These are phyloP conservation scores for Castor canadensis DNA, from an alignment of 2,113 vertebrate species.

Conservation along the genomic window DNA sequence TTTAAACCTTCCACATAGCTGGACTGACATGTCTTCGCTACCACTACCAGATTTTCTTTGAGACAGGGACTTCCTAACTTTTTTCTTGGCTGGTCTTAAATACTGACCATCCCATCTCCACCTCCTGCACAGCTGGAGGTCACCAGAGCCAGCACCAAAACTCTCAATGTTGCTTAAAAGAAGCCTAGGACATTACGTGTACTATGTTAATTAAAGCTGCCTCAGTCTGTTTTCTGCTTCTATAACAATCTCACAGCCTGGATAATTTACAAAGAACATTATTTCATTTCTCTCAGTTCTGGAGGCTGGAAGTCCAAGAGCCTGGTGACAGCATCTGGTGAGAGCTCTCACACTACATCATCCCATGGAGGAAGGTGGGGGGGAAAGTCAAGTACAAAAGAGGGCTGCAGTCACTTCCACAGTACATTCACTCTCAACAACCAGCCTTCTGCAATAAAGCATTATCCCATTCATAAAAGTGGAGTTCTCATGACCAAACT, in stretches of 20 bases:
- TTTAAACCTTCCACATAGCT: no score
- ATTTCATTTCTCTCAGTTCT: not conserved
- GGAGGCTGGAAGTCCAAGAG: no score
- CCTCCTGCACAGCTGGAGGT: no score
- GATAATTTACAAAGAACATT: not conserved
- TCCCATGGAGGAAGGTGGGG: not conserved
- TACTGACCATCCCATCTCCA: no score
- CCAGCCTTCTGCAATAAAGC: not conserved
- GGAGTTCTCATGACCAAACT: not conserved
- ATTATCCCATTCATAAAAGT: not conserved
- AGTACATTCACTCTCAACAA: no score
- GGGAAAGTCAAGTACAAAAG: no score
- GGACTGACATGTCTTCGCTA: no score
- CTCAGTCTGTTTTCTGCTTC: not conserved
- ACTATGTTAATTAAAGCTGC: not conserved
- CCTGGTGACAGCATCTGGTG: not conserved
- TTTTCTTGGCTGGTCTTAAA: no score
- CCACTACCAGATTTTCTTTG: no score
- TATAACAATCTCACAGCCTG: not conserved
- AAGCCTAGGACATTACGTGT: not conserved
- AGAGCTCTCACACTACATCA: not conserved
- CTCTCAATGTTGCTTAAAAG: not conserved
- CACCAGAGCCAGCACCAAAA: not conserved
- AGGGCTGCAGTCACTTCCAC: no score
- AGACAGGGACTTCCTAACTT: no score